Conservation (phyloP, 2,888 invertebrate genomes). For the Anagyrus pseudococci region DNA sequence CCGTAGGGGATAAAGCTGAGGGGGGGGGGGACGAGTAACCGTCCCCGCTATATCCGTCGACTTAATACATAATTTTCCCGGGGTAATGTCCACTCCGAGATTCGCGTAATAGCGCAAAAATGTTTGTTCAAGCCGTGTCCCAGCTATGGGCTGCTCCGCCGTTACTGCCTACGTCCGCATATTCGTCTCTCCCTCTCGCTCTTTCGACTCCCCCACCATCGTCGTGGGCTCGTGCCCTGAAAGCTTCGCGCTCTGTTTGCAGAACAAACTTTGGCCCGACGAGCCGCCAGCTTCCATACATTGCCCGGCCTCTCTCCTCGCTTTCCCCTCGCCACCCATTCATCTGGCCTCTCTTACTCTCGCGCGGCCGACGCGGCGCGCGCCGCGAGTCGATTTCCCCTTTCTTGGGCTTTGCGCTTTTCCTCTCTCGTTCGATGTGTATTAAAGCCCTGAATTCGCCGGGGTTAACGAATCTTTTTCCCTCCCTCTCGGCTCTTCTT, state of each 20-base stretch:
- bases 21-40: too few relatives aligned
- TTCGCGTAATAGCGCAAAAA: slow-evolving; percentile 57
- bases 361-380: background rate
- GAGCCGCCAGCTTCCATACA: slow-evolving; percentile 14
- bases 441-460: slow-evolving; percentile 32
- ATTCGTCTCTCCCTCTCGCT: slow-evolving; percentile 3
- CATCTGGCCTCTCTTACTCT: background rate
- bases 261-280: slow-evolving; percentile 52
- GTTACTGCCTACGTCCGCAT: slow-evolving; percentile 12
- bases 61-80: too few relatives aligned
- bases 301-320: slow-evolving; percentile 22
- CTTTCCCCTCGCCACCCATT: background rate
- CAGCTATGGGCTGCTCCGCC: slow-evolving; percentile 22
- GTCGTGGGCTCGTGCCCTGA: slow-evolving; percentile 32
- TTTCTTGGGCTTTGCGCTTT: slow-evolving; percentile 35
- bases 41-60: too few relatives aligned
- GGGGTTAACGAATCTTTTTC: slow-evolving; percentile 37
- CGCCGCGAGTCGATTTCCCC: too few relatives aligned
- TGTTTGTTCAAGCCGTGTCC: slow-evolving; percentile 52
- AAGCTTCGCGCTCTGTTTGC: slow-evolving; percentile 44
- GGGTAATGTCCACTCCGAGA: slow-evolving; percentile 55
- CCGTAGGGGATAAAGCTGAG: too few relatives aligned
- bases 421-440: slow-evolving; percentile 39
- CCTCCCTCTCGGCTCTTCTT: background rate
- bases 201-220: slow-evolving; percentile 8